Base-by-base conservation (phyloP, 2,113 vertebrate genomes). In the Cephalopholis sonnerati region DNA sequence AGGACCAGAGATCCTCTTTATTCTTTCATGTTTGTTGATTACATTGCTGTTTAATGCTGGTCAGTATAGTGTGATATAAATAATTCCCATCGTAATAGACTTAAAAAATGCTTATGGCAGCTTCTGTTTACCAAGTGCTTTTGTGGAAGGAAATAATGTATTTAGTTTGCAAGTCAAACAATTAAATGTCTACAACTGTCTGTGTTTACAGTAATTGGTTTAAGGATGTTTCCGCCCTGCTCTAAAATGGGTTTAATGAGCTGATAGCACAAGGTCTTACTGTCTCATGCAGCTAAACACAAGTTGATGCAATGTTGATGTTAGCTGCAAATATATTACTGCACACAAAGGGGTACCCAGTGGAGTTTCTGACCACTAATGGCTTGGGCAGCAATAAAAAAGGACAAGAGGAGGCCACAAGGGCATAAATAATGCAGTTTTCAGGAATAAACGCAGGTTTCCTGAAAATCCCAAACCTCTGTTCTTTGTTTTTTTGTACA, bases 1-100 rank as follows among this genome's bases (percentile, higher is more conserved):
- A n/a, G 17, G 11, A 39, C 10, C 8, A 50, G 15, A n/a, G 36
- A 12, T 76, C n/a, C 7, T 61, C 44, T 20, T 18, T 17, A 2
- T 50, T 32, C 11, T 16, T 50, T 48, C n/a, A 57, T 57, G n/a
- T 57, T 39, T 65, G 44, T 58, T 70, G 20, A 36, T 79, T 41
- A 58, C 24, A 53, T 25, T n/a, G 2, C 0, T 29, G 36, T 11
- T 16, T 32, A 57, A 36, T 16, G 25, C 48, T 58, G 22, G 4
- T 29, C n/a, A 20, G 29, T 62, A 18, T 15, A 75, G 22, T n/a
- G 27, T 25, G 25, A 39, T 5, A 24, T 39, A 5, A 77, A 39
- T 70, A 8, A 71, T 57, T 50, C 12, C 27, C 27, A 76, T 7
- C 18, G 64, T 22, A 70, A 4, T 1, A 77, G 20, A 2, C 36